phyloP scores from a whole-genome alignment of 2,797 vertebrate species.

The Phalanger gymnotis region DNA sequence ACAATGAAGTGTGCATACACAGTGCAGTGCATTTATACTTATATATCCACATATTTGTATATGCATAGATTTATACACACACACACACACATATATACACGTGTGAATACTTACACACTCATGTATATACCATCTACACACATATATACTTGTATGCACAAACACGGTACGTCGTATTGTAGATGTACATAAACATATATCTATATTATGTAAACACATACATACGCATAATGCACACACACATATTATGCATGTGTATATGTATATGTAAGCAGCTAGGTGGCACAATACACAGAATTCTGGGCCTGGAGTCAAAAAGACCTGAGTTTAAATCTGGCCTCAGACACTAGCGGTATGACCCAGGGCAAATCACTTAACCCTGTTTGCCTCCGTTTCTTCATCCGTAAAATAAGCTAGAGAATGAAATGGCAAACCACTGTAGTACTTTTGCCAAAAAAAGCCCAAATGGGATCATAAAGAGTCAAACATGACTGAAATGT shows the following conservation, averaged over 20 bases:
- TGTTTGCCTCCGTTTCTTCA: neutral
- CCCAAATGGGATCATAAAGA: neutral
- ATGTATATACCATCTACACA: too few species aligned
- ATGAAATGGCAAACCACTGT: neutral
- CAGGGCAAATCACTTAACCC: neutral
- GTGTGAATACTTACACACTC: too few species aligned
- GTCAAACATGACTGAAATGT: neutral
- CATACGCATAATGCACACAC: neutral
- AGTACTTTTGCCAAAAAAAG: neutral
- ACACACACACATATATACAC: too few species aligned
- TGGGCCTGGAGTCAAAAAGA: neutral
- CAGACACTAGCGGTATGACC: neutral
- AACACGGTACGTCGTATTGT: too few species aligned
- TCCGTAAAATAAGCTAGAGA: neutral
- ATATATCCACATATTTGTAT: too few species aligned
- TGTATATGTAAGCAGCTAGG: neutral
- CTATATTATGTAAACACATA: neutral
- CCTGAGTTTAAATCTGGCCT: neutral
- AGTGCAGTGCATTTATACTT: neutral
- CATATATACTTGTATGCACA: neutral
- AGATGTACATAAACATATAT: neutral
- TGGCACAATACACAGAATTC: neutral
- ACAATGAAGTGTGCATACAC: neutral
- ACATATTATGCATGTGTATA: neutral
- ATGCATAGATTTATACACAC: too few species aligned